Base-by-base conservation (phyloP, 2,888 invertebrate species). In the Epinotia brunnichana region DNA sequence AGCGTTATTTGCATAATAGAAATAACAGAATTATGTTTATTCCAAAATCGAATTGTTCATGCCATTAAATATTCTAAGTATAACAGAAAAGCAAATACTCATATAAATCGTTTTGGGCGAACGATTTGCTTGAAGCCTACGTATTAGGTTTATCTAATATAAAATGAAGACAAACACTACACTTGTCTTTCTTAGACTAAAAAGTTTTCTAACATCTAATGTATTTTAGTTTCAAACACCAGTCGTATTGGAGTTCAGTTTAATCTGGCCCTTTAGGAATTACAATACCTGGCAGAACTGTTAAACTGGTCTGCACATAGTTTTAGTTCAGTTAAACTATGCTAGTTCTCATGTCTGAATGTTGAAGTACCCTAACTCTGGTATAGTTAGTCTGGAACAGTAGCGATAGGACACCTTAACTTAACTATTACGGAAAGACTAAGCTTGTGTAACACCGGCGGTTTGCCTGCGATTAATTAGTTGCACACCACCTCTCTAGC, bases 281-380 rank as follows among this genome's bases (percentile, higher is more conserved):
- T 76, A 77, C 74, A 69, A 73, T 77, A 80, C 75, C 79, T 80
- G 79, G 70, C 77, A 74, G 73, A 80, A 77, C 79, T 80, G 81
- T 80, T 76, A 76, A 80, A 82, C 79, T 76, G 59, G 44, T 67
- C 78, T 73, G 61, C 53, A 62, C 81, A 83, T 84, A 83, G 84
- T 84, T 84, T 76, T 76, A 77, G 68, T 74, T 76, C 81, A 79
- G 82, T 82, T 80, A 77, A 76, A 75, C 73, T 69, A 78, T 80
- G 81, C 80, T 78, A 41, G 62, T 69, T 69, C 73, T 63, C 74
- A 74, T 74, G 77, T 77, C 79, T 78, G 79, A 82, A 82, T 82
- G 85, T 82, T 81, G 80, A 81, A 83, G 81, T 81, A 79, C 78
- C 54, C 79, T 83, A 82, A 83, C 73, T 66, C 68, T 21, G 56